Base-by-base conservation (phyloP, 2,113 vertebrate genomes). In the Vireo altiloquus region DNA sequence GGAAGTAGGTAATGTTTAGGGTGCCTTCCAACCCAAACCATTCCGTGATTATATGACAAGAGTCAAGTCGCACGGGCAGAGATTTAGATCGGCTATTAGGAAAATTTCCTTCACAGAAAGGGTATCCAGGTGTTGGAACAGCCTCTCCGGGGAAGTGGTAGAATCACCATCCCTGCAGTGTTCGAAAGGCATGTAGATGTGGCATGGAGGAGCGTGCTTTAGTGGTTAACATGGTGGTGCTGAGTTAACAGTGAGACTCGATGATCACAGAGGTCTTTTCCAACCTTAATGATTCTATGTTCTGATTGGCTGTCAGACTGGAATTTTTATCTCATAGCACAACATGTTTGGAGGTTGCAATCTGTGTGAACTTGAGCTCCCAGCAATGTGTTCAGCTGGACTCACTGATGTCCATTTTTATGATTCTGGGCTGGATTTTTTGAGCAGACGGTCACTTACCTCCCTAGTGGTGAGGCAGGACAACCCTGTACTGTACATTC, bases 281-380 rank as follows among this genome's bases (percentile, higher is more conserved):
- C 19, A 46, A 1, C 39, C 28, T 28, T 28, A 53, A 15, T 61
- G 4, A 9, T 20, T 78, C 37, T 18, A 2, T 44, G 22, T 69
- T 77, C 39, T 49, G 27, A 71, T 91, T 59, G 23, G n/a, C 47
- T 61, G 3, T 66, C 28, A 21, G 68, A 14, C 18, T 53, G 44
- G 50, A 20, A 66, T 91, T 79, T 75, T 13, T 47, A 27, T 44
- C 7, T 25, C 19, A n/a, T 44, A 82, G 28, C 12, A 15, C 31
- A 70, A 10, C 9, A 13, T 1, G 4, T 30, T 24, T 39, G 42
- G 10, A 27, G 11, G 6, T 71, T 76, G 49, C 1, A 3, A 1
- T 57, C n/a, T 49, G 53, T 57, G 31, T 89, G 56, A 71, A n/a
- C 27, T 80, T 89, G 66, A 35, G 15, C 28, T 74, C 47, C 15